Evolutionary conservation across 2,888 invertebrate genomes (phyloP).

Genomic region (Microdon myrmicae): DNA sequence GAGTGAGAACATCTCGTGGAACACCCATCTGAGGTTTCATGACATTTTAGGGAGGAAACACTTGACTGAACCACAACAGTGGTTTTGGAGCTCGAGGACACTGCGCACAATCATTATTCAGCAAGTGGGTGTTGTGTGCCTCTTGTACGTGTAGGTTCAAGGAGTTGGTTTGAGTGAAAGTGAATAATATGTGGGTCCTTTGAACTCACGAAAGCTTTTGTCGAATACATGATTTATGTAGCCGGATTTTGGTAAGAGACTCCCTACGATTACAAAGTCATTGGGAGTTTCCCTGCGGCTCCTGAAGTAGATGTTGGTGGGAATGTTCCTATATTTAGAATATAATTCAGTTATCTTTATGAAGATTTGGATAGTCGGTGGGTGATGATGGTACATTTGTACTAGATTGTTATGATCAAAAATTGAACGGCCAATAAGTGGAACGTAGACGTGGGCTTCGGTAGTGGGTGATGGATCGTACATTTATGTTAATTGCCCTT

Average conservation of each 20-base stretch:
- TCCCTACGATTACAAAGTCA: no score
- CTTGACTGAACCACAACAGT: slow-evolving; percentile 14
- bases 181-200: slow-evolving; percentile 40
- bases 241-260: slow-evolving; percentile 23
- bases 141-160: slow-evolving; percentile 36
- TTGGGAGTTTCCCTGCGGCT: no score
- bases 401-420: no score
- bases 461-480: no score
- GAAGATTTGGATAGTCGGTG: no score
- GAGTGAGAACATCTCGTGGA: slow-evolving; percentile 21
- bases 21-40: slow-evolving; percentile 35
- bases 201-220: slow-evolving; percentile 51
- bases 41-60: slow-evolving; percentile 9
- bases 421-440: no score
- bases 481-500: no score
- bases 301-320: no score
- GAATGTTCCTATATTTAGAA: no score
- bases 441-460: no score
- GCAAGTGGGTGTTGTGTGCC: slow-evolving; percentile 13
- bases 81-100: slow-evolving; percentile 12
- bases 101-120: slow-evolving; percentile 46
- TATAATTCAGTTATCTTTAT: no score
- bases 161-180: slow-evolving; percentile 44
- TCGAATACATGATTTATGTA: slow-evolving; percentile 49
- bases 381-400: no score